Evolutionary conservation across 2,113 vertebrate genomes (phyloP), one percentile per base, ranked within the genome.

Genomic region (Pelmatolapia mariae): DNA sequence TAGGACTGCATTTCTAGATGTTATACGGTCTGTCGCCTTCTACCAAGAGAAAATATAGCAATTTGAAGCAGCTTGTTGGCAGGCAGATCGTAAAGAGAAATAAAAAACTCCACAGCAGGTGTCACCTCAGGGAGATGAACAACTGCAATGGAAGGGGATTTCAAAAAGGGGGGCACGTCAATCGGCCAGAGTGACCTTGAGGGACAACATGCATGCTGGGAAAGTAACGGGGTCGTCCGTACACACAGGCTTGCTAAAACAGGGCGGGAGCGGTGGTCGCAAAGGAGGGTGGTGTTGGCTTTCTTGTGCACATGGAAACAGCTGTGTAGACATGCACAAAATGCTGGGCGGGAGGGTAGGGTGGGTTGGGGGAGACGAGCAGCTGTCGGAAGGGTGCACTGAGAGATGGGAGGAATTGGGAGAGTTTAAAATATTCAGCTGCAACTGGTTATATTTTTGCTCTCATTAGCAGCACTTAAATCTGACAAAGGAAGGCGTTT

Each of bases 21-120:
- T 92, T 94, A 92, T 92, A 95, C 86, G 80, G 81, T 76, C 90
- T 78, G 89, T 93, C 92, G 93, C 86, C 84, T 89, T 84, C 93
- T 93, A 93, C 93, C 91, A 95, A 93, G 86, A 91, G 89, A 94
- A 95, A 94, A 94, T 93, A 93, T 88, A 92, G 92, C 91, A 90
- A 91, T 92, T 94, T 95, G 90, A 95, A 93, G 87, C 94, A 86
- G 92, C 90, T 91, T 93, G 94, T 93, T 93, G 91, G 91, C 91
- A 94, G 94, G 93, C 90, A 89, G 82, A 90, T 91, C 85, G 73
- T 91, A 94, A 94, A 94, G 85, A 85, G 78, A 86, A 92, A 91
- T 84, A 87, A 88, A 91, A 66, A 40, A 18, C 81, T 85, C 80
- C 86, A 86, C 57, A 91, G 92, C 90, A 91, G 91, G 93, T 93